Conservation (phyloP, 2,113 vertebrate species). For the Mesembrinibis cayennensis region DNA sequence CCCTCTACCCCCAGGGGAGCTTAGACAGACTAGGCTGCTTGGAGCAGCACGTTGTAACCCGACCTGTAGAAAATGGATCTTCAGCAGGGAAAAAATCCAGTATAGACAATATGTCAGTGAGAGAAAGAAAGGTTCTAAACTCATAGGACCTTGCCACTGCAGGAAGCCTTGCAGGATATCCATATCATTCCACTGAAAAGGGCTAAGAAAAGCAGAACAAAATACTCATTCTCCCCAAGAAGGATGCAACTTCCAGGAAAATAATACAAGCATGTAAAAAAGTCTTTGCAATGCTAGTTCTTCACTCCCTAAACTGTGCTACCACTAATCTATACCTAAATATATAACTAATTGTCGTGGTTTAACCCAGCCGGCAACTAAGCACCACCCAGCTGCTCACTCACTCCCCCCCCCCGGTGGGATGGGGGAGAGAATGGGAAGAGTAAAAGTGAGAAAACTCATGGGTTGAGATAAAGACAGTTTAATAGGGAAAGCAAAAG, state of each 20-base stretch:
- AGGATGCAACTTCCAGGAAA: not conserved
- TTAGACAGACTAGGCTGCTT: not conserved
- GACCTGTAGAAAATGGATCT: not conserved
- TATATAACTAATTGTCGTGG: not conserved
- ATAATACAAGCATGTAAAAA: not conserved
- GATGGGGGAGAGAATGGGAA: too few species aligned
- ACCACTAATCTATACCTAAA: not conserved
- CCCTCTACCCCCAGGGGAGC: not conserved
- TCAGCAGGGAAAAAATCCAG: not conserved
- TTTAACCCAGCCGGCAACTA: too few species aligned
- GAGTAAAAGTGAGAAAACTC: too few species aligned
- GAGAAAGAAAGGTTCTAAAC: not conserved
- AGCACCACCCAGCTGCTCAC: too few species aligned
- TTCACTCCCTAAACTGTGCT: not conserved
- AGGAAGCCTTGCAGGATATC: not conserved
- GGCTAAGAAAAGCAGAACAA: not conserved
- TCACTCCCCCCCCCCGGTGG: too few species aligned
- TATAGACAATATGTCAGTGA: not conserved
- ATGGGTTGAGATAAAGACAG: too few species aligned
- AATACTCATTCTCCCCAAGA: not conserved
- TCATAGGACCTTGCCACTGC: not conserved
- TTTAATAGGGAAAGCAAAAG: too few species aligned
- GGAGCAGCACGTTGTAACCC: fast-evolving
- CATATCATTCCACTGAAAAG: not conserved
- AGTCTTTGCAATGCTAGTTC: not conserved